phyloP scores from a whole-genome alignment of 2,797 vertebrate genomes.

The Pseudochromis fuscus region DNA sequence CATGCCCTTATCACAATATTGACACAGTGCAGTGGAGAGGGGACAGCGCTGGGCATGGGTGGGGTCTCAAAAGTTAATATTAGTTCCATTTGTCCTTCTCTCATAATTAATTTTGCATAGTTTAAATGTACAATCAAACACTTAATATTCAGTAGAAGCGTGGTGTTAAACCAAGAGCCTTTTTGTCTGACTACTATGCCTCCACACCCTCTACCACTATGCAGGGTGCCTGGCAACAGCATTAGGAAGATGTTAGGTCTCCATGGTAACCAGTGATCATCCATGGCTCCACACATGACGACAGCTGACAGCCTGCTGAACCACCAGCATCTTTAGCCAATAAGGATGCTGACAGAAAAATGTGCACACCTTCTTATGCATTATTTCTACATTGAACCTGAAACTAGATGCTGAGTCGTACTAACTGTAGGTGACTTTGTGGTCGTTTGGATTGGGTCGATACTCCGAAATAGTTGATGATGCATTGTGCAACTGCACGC shows the following conservation, averaged over 20 bases:
- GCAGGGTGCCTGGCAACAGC: conserved; percentile 56
- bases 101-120: not conserved
- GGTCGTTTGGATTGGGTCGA: not conserved
- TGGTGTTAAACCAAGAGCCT: not conserved
- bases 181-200: not conserved
- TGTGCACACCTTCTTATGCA: not conserved
- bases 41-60: conserved; percentile 1
- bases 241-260: conserved; percentile 62
- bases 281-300: conserved; percentile 47
- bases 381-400: not conserved
- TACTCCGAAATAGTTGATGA: not conserved
- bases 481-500: conserved; percentile 3
- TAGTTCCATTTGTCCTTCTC: not conserved
- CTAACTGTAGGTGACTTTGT: not conserved
- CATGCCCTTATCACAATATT: conserved; percentile 22
- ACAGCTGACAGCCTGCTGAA: conserved; percentile 25
- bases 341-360: not conserved
- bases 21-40: not conserved
- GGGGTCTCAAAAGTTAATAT: not conserved
- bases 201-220: conserved; percentile 42
- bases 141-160: not conserved
- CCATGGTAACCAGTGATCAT: conserved; percentile 72
- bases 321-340: conserved; percentile 13
- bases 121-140: not conserved
- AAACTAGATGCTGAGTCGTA: not conserved